Evolutionary conservation across 2,113 vertebrate species (phyloP).

Genomic region (Pseudolaguvia tuberculata): DNA sequence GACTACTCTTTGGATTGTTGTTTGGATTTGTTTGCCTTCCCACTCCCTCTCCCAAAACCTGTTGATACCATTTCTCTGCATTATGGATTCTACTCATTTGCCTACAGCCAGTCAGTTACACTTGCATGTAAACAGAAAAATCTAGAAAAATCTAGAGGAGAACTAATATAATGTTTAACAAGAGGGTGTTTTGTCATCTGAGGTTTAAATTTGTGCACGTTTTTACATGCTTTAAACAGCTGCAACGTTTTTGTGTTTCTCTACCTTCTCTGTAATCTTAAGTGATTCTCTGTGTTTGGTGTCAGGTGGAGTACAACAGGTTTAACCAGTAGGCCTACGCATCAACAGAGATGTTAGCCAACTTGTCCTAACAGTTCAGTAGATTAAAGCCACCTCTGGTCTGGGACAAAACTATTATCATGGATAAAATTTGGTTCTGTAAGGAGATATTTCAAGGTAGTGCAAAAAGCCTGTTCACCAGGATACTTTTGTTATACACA

Average conservation of each 20-base stretch:
- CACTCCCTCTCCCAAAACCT: too few relatives aligned
- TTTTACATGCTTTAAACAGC: not conserved
- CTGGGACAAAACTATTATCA: not conserved
- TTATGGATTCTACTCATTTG: too few relatives aligned
- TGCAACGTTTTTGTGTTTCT: not conserved
- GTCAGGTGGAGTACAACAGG: constrained; percentile 42
- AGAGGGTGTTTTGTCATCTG: not conserved
- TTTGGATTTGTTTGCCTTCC: too few relatives aligned
- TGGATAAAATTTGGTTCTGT: not conserved
- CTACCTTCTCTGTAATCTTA: not conserved
- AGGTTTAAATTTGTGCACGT: not conserved
- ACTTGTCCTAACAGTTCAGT: constrained; percentile 16
- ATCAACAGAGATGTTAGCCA: not conserved
- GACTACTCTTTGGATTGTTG: too few relatives aligned
- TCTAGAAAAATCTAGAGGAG: too few relatives aligned
- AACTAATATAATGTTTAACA: too few relatives aligned
- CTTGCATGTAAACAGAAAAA: too few relatives aligned
- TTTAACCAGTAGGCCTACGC: constrained; percentile 30
- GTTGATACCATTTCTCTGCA: too few relatives aligned
- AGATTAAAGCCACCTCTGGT: not conserved
- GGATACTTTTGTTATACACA: not conserved
- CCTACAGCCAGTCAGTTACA: too few relatives aligned
- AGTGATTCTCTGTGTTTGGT: constrained; percentile 9
- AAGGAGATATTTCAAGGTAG: not conserved
- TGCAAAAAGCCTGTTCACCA: not conserved